These are phyloP conservation scores for Tribolium freemani DNA, from an alignment of 2,888 invertebrate species.

Conservation along the genomic window DNA sequence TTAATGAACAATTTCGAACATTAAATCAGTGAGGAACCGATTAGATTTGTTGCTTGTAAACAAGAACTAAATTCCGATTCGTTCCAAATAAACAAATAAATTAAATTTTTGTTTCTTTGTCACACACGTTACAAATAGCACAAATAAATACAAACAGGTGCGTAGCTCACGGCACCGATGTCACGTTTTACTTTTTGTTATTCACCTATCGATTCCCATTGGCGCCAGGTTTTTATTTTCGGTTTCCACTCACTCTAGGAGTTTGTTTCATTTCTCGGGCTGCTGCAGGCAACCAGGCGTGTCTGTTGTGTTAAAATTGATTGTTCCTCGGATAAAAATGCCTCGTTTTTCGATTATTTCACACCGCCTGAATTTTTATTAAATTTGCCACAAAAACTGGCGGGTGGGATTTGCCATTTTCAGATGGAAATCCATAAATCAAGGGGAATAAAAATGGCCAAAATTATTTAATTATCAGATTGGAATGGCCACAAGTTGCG, in stretches of 20 bases:
- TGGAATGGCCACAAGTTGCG: slow-evolving; percentile 6
- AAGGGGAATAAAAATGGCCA: slow-evolving; percentile 3
- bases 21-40: too few species aligned
- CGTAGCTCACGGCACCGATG: neutral
- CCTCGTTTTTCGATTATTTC: too few species aligned
- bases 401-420: too few species aligned
- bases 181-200: neutral
- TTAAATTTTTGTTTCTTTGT: neutral
- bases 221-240: neutral
- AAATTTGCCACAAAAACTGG: too few species aligned
- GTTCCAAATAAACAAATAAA: neutral
- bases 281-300: neutral
- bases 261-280: neutral
- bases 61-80: neutral
- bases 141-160: neutral
- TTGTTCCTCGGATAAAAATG: too few species aligned
- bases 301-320: neutral
- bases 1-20: too few species aligned
- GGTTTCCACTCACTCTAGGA: neutral
- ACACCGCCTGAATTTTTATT: too few species aligned
- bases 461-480: slow-evolving; percentile 23
- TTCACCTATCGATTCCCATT: neutral
- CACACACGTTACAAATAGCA: neutral
- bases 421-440: neutral
- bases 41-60: neutral